phyloP scores from a whole-genome alignment of 2,113 vertebrate genomes.

The Peromyscus californicus region DNA sequence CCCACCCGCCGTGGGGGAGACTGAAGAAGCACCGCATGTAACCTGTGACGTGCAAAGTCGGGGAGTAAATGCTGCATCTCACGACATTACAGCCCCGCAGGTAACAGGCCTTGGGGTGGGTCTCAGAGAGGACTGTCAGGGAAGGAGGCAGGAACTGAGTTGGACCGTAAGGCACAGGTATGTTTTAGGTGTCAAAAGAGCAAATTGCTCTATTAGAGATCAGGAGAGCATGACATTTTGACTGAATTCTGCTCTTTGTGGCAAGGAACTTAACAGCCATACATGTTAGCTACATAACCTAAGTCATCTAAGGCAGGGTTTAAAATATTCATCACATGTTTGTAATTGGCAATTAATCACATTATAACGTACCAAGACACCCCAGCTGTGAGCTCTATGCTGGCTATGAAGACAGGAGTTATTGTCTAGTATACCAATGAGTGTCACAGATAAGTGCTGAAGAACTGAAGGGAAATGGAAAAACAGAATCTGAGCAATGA shows the following conservation, averaged over 20 bases:
- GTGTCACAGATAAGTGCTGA: neutral
- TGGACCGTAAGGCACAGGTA: neutral
- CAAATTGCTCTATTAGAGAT: neutral
- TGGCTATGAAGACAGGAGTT: constrained; percentile 7
- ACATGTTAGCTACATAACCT: neutral
- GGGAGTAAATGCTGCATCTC: neutral
- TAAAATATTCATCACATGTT: constrained; percentile 50
- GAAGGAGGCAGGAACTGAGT: neutral
- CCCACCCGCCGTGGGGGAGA: no score
- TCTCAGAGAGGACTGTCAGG: neutral
- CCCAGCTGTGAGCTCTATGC: constrained; percentile 23
- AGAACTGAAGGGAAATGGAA: constrained; percentile 53
- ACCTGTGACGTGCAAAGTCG: neutral
- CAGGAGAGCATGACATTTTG: neutral
- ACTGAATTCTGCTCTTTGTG: constrained; percentile 28
- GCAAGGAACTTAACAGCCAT: neutral
- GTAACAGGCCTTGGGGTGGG: neutral
- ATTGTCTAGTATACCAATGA: constrained; percentile 23
- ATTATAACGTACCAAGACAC: neutral
- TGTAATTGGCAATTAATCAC: constrained; percentile 51
- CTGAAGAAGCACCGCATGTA: neutral
- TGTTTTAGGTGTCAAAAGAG: constrained; percentile 24
- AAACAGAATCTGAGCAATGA: constrained; percentile 24
- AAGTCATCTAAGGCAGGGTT: constrained; percentile 41
- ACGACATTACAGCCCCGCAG: neutral